Conservation (phyloP, 2,797 vertebrate species). For the Hirundo rustica region DNA sequence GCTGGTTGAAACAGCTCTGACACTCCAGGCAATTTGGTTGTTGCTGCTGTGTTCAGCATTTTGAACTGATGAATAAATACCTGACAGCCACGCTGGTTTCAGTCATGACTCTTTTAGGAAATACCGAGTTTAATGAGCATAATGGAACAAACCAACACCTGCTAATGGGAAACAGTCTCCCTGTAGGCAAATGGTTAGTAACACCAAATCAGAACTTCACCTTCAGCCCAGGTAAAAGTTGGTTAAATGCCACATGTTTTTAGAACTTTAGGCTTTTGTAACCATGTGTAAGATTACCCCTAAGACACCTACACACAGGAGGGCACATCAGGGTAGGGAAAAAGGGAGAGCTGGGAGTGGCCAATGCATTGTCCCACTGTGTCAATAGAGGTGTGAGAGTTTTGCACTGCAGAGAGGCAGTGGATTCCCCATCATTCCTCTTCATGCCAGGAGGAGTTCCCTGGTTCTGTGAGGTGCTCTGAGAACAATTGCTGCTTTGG, state of each 20-base stretch:
- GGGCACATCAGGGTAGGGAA: not conserved
- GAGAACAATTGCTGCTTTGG: not conserved
- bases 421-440: not conserved
- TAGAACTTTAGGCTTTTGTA: not conserved
- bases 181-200: not conserved
- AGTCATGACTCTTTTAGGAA: not conserved
- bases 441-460: not conserved
- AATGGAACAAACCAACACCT: not conserved
- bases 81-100: not conserved
- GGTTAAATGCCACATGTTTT: not conserved
- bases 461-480: not conserved
- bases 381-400: not conserved
- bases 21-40: not conserved
- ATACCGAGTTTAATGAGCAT: not conserved
- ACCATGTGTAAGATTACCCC: not conserved
- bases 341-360: not conserved
- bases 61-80: not conserved
- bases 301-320: not conserved
- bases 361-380: accelerated
- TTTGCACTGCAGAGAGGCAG: not conserved
- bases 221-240: not conserved
- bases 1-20: not conserved
- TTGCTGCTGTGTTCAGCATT: not conserved
- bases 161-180: not conserved
- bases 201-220: not conserved